Evolutionary conservation across 2,797 vertebrate genomes (phyloP), one percentile per base, ranked within the genome.

Genomic region (Epinephelus coioides): DNA sequence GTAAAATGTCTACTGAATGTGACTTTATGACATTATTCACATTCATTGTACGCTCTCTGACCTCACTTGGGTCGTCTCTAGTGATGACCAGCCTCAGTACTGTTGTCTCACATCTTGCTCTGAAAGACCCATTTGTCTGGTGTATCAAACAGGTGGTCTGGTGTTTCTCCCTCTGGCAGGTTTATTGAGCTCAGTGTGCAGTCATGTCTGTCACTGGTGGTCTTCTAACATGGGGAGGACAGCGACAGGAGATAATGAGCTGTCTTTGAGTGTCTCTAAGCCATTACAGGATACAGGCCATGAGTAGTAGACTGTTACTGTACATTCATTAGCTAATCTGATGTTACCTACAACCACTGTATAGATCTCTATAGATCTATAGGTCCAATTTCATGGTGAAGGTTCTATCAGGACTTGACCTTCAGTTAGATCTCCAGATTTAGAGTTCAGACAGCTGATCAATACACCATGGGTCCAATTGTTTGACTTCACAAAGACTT

Each of bases 111-210:
- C 21, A 30, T 66, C 18, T 63, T 65, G 61, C 62, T 18, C 21
- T 80, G 47, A 83, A 78, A 68, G 78, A 80, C 59, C 25, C 25
- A 23, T 72, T 62, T 83, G 74, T 89, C 34, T 78, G 50, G 40
- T 34, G 11, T 30, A 23, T 75, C 5, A 5, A 73, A 19, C 69
- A 81, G 76, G 79, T 85, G 78, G 76, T 82, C 82, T 83, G 74
- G 12, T 68, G 47, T 80, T 82, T 83, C n/a, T 79, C 62, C 14
- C 55, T 80, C n/a, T 79, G 75, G 67, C 76, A 86, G 78, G 21
- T 85, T 83, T 81, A 80, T 73, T 83, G 73, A 62, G 30, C 68
- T 76, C 27, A 34, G 68, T 65, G 70, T 86, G 70, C 68, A 75
- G 69, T 74, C 30, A 54, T 66, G 69, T 76, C 79, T 51, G 50